These are phyloP conservation scores for Chauna torquata DNA, from an alignment of 2,113 vertebrate species.

Conservation along the genomic window DNA sequence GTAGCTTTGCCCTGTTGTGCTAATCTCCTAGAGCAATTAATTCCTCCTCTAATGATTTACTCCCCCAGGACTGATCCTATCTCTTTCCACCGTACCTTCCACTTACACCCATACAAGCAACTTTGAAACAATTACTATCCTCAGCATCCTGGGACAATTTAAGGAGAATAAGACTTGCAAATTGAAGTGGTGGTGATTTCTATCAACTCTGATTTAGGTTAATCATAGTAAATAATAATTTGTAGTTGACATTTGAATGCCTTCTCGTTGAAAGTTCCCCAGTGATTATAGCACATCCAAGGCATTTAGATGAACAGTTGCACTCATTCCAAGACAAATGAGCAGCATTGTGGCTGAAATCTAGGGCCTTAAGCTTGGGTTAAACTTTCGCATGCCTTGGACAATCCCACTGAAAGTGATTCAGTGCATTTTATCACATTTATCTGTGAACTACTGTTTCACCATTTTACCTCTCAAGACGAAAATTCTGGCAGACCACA, in stretches of 20 bases:
- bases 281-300: background rate
- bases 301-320: background rate
- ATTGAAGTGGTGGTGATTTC: background rate
- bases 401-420: background rate
- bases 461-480: background rate
- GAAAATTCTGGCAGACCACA: background rate
- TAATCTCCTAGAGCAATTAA: background rate
- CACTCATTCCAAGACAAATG: conserved; percentile 18
- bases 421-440: background rate
- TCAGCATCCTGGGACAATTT: background rate
- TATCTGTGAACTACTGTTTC: background rate
- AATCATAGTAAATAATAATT: conserved; percentile 41
- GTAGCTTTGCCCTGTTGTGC: background rate
- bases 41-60: background rate
- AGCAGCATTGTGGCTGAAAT: conserved; percentile 11
- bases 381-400: background rate
- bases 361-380: background rate
- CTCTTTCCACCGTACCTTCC: background rate
- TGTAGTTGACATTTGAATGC: background rate
- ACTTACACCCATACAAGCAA: background rate
- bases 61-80: background rate
- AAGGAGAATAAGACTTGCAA: background rate
- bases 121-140: background rate
- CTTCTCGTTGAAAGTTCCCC: background rate
- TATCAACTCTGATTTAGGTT: background rate